Evolutionary conservation across 1,140 invertebrate species (phyloP).

Genomic region (Sarcophaga bullata): DNA sequence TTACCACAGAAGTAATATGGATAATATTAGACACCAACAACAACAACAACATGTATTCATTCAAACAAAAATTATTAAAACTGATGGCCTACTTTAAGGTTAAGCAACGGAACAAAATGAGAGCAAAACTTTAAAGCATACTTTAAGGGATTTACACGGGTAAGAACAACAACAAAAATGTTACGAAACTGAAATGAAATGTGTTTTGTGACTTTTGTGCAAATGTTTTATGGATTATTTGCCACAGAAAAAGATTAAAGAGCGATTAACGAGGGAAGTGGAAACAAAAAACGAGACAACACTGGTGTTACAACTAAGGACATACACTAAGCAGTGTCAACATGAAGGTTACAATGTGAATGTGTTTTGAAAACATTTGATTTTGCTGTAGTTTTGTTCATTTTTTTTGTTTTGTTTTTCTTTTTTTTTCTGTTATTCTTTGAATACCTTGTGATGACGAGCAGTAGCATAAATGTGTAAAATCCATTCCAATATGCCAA

Average conservation of each 20-base stretch:
- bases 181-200: neutral
- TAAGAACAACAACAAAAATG: neutral
- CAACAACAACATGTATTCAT: too few relatives aligned
- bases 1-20: too few relatives aligned
- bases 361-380: constrained; percentile 6
- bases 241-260: neutral
- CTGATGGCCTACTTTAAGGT: neutral
- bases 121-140: constrained; percentile 19
- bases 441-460: constrained; percentile 59
- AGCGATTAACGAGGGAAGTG: neutral
- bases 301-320: neutral
- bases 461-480: constrained; percentile 54
- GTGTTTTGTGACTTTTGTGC: neutral
- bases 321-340: too few relatives aligned
- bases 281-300: too few relatives aligned
- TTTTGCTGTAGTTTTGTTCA: neutral
- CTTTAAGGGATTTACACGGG: constrained; percentile 1
- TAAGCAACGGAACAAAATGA: neutral
- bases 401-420: neutral
- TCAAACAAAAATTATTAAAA: neutral
- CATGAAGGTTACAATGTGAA: constrained; percentile 4
- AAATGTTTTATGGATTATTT: constrained; percentile 24
- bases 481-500: constrained; percentile 60
- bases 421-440: neutral
- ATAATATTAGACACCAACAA: too few relatives aligned